Percentiles rank a stretch among this genome's conserved stretches.
Evolutionary conservation across 2,888 invertebrate genomes (phyloP).

Genomic region (Leptura quadrifasciata): DNA sequence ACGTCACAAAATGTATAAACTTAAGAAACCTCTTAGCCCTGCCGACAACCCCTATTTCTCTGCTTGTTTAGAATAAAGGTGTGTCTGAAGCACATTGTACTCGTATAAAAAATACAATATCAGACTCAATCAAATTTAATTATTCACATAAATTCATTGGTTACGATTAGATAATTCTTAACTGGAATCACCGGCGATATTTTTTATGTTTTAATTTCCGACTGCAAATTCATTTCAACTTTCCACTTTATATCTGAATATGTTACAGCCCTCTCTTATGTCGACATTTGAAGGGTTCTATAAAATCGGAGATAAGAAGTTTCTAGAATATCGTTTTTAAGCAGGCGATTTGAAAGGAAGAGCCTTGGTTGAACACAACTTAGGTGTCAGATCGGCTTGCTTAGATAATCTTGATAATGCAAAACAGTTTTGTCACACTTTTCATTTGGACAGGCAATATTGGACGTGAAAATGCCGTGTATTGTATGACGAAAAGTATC

Average conservation of each 20-base stretch:
- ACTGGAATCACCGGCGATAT: conserved; percentile 15
- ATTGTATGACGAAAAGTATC: too few species aligned
- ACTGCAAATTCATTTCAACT: conserved; percentile 29
- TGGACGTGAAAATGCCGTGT: too few species aligned
- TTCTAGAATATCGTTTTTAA: conserved; percentile 27
- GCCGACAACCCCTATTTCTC: conserved; percentile 63
- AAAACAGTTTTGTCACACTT: conserved; percentile 9
- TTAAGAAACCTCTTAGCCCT: conserved; percentile 60
- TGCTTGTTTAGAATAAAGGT: conserved; percentile 56
- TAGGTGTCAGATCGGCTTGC: conserved; percentile 21
- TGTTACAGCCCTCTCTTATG: conserved; percentile 18
- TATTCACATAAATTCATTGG: conserved; percentile 54
- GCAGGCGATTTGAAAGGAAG: conserved; percentile 17
- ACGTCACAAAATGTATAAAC: conserved; percentile 64
- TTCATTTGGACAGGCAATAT: background rate
- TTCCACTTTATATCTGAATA: conserved; percentile 5
- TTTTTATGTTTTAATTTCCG: conserved; percentile 44
- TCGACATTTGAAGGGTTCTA: conserved; percentile 28
- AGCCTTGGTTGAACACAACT: conserved; percentile 25
- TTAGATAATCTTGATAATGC: conserved; percentile 26
- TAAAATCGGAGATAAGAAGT: conserved; percentile 31
- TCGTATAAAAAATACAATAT: conserved; percentile 47
- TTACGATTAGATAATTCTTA: conserved; percentile 33
- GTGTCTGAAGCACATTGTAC: conserved; percentile 54
- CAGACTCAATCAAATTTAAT: conserved; percentile 49